Evolutionary conservation across 2,113 vertebrate species (phyloP), one percentile per base, ranked within the genome.

Genomic region (Cyprinodon tularosa): DNA sequence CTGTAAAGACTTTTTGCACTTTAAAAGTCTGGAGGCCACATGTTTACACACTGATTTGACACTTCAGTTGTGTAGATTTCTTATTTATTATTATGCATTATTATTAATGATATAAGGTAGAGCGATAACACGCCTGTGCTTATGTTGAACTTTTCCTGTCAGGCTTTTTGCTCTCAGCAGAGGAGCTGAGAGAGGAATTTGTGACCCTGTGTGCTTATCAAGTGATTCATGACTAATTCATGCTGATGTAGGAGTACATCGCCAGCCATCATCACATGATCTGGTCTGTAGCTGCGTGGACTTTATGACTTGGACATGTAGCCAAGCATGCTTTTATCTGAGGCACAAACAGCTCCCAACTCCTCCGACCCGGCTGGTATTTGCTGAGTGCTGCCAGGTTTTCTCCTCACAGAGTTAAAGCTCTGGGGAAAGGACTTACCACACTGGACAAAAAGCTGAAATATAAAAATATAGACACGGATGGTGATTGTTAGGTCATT

Each of bases 221-320:
- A 44, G 66, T 36, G 72, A 70, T 84, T 90, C 85, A 89, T 92
- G 89, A 84, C 71, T 88, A 79, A 90, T 91, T 89, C 89, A 88
- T 87, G 81, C n/a, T 65, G 74, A 86, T 50, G 88, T 88, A 70
- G 89, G 89, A 90, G 88, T 75, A 5, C 68, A 72, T 82, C 73
- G 66, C 73, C 81, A 72, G 77, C 64, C 66, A 3, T 72, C 80
- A 59, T 83, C 89, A 79, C 82, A 47, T 80, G 84, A 82, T 70
- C 38, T 62, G 20, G 20, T 39, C 3, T 62, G 64, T 9, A 70
- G 65, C 72, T 74, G 73, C 11, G 12, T 68, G 3, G 37, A 71
- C 57, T 62, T 3, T 14, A 76, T 45, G 29, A 3, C 70, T 82
- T 75, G 73, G 68, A 83, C 76, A 69, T 64, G 78, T 65, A 64